Conservation (phyloP, 2,797 vertebrate species). For the Balearica regulorum region DNA sequence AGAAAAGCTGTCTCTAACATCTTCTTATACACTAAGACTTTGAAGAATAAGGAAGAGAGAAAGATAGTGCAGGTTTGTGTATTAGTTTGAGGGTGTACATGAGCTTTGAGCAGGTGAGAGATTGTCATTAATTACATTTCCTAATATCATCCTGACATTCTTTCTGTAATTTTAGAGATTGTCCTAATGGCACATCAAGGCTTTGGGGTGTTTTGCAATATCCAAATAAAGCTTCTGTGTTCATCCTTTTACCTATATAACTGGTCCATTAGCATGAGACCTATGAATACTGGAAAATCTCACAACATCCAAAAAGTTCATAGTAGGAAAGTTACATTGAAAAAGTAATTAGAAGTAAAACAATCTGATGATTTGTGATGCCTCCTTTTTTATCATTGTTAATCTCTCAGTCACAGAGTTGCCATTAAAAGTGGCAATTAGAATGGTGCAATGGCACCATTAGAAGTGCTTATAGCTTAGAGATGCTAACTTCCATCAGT, state of each 20-base stretch:
- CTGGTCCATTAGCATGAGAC: neutral
- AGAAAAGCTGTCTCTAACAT: neutral
- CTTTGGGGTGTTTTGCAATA: neutral
- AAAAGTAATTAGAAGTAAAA: neutral
- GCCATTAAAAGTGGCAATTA: neutral
- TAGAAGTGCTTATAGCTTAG: neutral
- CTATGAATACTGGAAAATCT: neutral
- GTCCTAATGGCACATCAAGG: neutral
- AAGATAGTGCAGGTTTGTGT: neutral
- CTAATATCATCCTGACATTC: neutral
- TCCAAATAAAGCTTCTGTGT: neutral
- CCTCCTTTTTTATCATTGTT: neutral
- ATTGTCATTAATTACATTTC: neutral
- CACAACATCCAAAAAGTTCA: neutral
- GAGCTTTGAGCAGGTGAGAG: neutral
- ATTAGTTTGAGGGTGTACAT: neutral
- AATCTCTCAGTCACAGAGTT: neutral
- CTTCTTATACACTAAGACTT: neutral
- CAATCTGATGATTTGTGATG: neutral
- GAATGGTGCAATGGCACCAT: no score
- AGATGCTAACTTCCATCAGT: neutral
- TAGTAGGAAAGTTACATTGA: neutral
- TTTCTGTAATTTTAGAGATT: neutral
- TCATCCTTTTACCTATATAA: neutral
- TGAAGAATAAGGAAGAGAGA: neutral